Evolutionary conservation across 1,140 invertebrate species (phyloP).

Genomic region (Tetraneura akinire): DNA sequence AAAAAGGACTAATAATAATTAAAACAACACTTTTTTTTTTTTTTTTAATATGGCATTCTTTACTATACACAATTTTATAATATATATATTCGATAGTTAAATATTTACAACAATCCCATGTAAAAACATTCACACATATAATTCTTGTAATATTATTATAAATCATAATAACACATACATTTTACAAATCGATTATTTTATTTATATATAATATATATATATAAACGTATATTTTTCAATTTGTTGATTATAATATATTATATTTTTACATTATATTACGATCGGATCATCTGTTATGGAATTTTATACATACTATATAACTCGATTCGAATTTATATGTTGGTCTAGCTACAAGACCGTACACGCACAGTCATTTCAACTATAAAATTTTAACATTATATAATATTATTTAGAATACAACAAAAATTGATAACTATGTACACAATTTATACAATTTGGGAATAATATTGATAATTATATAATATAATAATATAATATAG

Average conservation of each 20-base stretch:
- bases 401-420: constrained; percentile 11
- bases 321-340: not conserved
- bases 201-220: not conserved
- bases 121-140: constrained; percentile 19
- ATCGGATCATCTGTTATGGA: constrained; percentile 16
- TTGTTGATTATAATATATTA: not conserved
- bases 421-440: constrained; percentile 24
- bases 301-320: not conserved
- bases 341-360: not conserved
- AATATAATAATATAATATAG: not conserved
- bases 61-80: constrained; percentile 48
- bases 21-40: not conserved
- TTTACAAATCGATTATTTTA: not conserved
- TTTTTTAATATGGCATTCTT: constrained; percentile 46
- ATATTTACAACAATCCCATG: constrained; percentile 39
- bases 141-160: not conserved
- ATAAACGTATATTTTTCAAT: too few relatives aligned
- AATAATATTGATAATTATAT: not conserved
- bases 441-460: constrained; percentile 1
- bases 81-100: constrained; percentile 30
- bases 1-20: not conserved
- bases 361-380: not conserved
- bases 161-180: not conserved
- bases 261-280: not conserved
- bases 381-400: constrained; percentile 27